Conservation (phyloP, 2,113 vertebrate species). For the Isichthys henryi region DNA sequence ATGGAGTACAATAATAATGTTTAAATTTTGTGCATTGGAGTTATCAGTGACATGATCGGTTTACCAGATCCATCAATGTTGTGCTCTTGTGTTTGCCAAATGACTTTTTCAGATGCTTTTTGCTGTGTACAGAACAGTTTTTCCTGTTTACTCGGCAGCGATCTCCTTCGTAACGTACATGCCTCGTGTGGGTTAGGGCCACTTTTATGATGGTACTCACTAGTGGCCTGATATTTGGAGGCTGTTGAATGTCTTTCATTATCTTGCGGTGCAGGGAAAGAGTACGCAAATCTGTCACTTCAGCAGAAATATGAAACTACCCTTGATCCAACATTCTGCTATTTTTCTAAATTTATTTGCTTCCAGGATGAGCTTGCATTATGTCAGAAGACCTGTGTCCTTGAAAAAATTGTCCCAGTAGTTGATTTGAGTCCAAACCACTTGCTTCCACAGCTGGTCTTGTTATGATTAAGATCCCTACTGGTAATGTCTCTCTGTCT, state of each 20-base stretch:
- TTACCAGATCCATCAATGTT: slow-evolving; percentile 26
- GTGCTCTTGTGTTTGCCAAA: slow-evolving; percentile 44
- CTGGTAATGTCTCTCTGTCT: neutral
- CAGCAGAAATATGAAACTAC: neutral
- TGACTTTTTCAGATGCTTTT: slow-evolving; percentile 54
- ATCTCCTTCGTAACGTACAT: slow-evolving; percentile 39
- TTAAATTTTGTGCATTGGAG: neutral
- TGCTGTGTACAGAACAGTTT: slow-evolving; percentile 47
- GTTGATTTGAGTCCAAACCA: neutral
- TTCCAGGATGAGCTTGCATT: neutral
- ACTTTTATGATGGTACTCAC: neutral
- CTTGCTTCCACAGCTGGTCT: neutral
- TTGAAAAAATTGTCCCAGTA: neutral
- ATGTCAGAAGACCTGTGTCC: neutral
- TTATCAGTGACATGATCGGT: neutral
- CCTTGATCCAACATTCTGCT: neutral
- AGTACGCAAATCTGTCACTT: neutral
- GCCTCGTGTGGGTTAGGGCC: neutral
- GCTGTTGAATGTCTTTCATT: neutral
- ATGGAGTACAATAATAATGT: neutral
- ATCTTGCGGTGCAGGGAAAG: neutral
- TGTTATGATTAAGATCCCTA: neutral
- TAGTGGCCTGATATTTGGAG: neutral
- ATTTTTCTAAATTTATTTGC: neutral
- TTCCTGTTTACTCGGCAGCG: slow-evolving; percentile 60